Base-by-base conservation (phyloP, 2,797 vertebrate genomes). In the Chelon auratus region DNA sequence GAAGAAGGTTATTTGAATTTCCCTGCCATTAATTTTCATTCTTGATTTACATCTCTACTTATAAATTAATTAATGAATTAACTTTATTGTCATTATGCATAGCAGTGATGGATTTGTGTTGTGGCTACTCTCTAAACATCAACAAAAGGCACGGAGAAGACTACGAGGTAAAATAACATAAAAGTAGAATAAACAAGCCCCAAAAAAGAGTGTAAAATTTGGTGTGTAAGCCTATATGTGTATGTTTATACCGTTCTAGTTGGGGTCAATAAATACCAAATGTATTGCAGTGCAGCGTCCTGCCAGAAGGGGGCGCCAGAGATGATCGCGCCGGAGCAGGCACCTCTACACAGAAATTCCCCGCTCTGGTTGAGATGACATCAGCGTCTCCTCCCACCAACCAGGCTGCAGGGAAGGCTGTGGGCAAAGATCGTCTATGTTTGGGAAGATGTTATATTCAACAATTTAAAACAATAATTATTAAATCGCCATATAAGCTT, bases 341-440 rank as follows among this genome's bases (percentile, higher is more conserved):
- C 15, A 0, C 20, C 11, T 3, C 13, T 52, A 24, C 52, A 68
- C 37, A 81, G 83, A 91, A 91, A 91, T 87, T 84, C 81, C 88
- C 88, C 60, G 77, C 84, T 64, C 75, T 54, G 42, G 11, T 18
- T 70, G 54, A 62, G 80, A 71, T 92, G 87, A 93, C 92, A 42
- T 93, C 92, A 93, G 26, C 50, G 47, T 65, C 63, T 71, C 67
- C 85, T 75, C 87, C 91, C 85, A 87, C 82, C 82, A 83, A 76
- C 55, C 75, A 78, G 63, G 60, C 45, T 54, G 48, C 50, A 17
- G 42, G 22, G 33, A 65, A 26, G 47, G 39, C 77, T 64, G 33
- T 30, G 10, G 11, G 12, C 62, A 65, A 50, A 91, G 86, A 73
- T 90, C 7, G 67, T 82, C 48, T 78, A 62, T 78, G 1, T 0